Percentiles rank a stretch among this genome's conserved stretches.
These are phyloP conservation scores for Nerophis ophidion DNA, from an alignment of 2,113 vertebrate species.

Conservation along the genomic window DNA sequence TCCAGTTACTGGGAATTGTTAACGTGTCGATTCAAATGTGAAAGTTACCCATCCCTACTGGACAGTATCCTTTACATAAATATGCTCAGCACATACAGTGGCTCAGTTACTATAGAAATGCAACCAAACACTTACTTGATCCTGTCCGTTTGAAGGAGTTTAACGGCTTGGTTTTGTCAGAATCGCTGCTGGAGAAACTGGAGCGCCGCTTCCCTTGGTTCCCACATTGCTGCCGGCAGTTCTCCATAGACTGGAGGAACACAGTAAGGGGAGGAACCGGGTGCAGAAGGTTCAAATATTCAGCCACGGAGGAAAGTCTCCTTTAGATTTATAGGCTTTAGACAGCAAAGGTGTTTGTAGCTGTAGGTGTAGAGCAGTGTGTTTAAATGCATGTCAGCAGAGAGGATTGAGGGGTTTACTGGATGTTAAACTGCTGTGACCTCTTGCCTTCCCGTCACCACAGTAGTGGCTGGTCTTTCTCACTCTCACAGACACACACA, in stretches of 20 bases:
- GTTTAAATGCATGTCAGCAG: slow-evolving; percentile 32
- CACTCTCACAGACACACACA: background rate
- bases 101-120: background rate
- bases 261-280: accelerated
- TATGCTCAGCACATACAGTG: background rate
- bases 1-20: too few species aligned
- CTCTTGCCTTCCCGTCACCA: slow-evolving; percentile 38
- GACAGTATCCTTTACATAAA: background rate
- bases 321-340: slow-evolving; percentile 19
- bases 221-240: slow-evolving; percentile 56
- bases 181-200: slow-evolving; percentile 84
- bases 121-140: slow-evolving; percentile 77
- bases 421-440: slow-evolving; percentile 39
- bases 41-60: too few species aligned
- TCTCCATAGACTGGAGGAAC: slow-evolving; percentile 65
- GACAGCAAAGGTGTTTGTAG: slow-evolving; percentile 24
- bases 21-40: too few species aligned
- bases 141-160: slow-evolving; percentile 83
- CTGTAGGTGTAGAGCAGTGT: slow-evolving; percentile 20
- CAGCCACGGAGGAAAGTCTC: slow-evolving; percentile 5
- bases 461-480: slow-evolving; percentile 15
- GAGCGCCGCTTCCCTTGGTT: slow-evolving; percentile 81
- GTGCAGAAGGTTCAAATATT: slow-evolving; percentile 1
- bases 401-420: slow-evolving; percentile 50
- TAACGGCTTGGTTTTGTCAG: slow-evolving; percentile 73